Evolutionary conservation across 2,113 vertebrate genomes (phyloP), one percentile per base, ranked within the genome.

Genomic region (Siphamia tubifer): DNA sequence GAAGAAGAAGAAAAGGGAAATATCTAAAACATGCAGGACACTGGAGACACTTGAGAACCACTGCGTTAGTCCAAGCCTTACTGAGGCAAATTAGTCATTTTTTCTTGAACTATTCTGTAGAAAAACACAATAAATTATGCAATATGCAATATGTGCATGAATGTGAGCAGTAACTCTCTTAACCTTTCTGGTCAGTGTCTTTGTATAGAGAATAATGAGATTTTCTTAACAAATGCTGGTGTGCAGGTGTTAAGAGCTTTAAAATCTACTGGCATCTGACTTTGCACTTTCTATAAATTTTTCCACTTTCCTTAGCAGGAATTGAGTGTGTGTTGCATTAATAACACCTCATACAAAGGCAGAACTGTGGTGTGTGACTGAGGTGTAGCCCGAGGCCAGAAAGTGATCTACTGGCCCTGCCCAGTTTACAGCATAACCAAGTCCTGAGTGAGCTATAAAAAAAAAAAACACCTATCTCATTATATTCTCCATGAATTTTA

Each of bases 311-410:
- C n/a, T 24, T 60, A 25, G 3, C 21, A 39, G 25, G 6, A 11
- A 10, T 3, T 34, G 24, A 24, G 65, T 57, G 35, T 52, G 45
- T 44, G 31, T 21, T 55, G 56, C 48, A 51, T 60, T 60, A 79
- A 74, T 35, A 20, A 44, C 38, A 39, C 55, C 64, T 78, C 63
- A 71, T 84, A 77, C 83, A 77, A 43, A 23, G 52, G 73, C 56
- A 38, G 35, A 55, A 52, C 42, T 51, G 42, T 69, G 60, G 56
- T 55, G 56, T 36, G 36, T 79, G 24, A 64, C 72, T 47, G 45
- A 82, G 61, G 30, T 56, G 48, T 67, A 47, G 74, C 52, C 47
- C 32, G 3, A 17, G 36, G 16, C 28, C 54, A 42, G 34, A 66
- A 79, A 74, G 31, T 9, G 30, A 74, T 44, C 45, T 24, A 64